phyloP scores from a whole-genome alignment of 1,140 invertebrate genomes.

The Lordiphosa stackelbergi region DNA sequence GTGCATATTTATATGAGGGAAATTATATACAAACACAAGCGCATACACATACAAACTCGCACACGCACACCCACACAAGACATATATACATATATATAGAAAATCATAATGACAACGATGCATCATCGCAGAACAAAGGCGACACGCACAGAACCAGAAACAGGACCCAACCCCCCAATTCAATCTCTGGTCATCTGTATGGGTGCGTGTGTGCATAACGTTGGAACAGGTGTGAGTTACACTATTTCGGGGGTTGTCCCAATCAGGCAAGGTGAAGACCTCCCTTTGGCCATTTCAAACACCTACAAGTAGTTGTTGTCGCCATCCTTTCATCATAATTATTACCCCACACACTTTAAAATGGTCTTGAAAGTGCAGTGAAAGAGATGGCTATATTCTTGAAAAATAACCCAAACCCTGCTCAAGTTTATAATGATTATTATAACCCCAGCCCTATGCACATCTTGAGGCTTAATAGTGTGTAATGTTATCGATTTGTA shows the following conservation, averaged over 20 bases:
- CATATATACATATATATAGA: slow-evolving; percentile 39
- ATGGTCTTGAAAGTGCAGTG: slow-evolving; percentile 1
- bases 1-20: slow-evolving; percentile 66
- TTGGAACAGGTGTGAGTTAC: slow-evolving; percentile 31
- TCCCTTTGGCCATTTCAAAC: slow-evolving; percentile 8
- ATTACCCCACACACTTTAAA: not conserved
- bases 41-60: slow-evolving; percentile 71
- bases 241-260: slow-evolving; percentile 23
- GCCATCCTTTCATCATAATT: slow-evolving; percentile 4
- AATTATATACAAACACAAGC: slow-evolving; percentile 53
- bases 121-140: slow-evolving; percentile 70
- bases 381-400: slow-evolving; percentile 7
- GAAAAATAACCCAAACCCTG: slow-evolving; percentile 17
- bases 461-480: slow-evolving; percentile 58
- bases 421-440: slow-evolving; percentile 57
- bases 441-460: slow-evolving; percentile 22
- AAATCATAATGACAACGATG: slow-evolving; percentile 74
- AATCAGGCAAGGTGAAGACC: slow-evolving; percentile 19
- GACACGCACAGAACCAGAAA: slow-evolving; percentile 63
- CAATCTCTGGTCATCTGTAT: slow-evolving; percentile 9
- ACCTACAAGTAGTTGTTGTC: slow-evolving; percentile 5
- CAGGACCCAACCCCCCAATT: slow-evolving; percentile 15
- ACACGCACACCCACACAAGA: slow-evolving; percentile 26
- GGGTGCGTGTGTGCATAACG: slow-evolving; percentile 5
- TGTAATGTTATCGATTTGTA: slow-evolving; percentile 59